Base-by-base conservation (phyloP, 2,797 vertebrate genomes). In the Microcaecilia unicolor region DNA sequence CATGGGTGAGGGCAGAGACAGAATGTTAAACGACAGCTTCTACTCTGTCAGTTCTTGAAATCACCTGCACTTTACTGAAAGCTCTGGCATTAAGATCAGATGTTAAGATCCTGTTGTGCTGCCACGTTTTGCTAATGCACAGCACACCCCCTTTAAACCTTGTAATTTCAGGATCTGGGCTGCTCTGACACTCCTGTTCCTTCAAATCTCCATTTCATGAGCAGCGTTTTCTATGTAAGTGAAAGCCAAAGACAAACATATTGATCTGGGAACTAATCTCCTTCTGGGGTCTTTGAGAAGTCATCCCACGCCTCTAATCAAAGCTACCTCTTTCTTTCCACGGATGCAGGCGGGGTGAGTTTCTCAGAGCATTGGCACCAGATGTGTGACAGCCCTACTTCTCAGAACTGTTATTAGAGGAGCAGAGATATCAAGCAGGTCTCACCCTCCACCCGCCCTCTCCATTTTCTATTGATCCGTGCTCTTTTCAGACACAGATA, bases 211-310 rank as follows among this genome's bases (percentile, higher is more conserved):
- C n/a, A n/a, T 51, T 37, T 26, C 34, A 35, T 28, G 18, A 25
- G 34, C 8, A 0, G 4, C 13, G 25, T 38, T 31, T 39, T 51
- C 40, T 25, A 20, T 18, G 20, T 28, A 10, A 18, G 32, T 31
- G 28, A 47, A 52, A 26, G 34, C 25, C 34, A 48, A 9, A 4
- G 12, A 11, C 8, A 42, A 51, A 42, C 33, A 12, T 23, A 12
- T 13, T 44, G 46, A 42, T 44, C 29, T 44, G 4, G 1, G 7
- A 16, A 10, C 19, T 34, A 44, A 33, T 37, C 26, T 19, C 7
- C 37, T 9, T 53, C 31, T 8, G 18, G 41, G 47, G 31, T 34
- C 24, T 25, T 44, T 29, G 36, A 25, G 37, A 31, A 54, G 54
- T 29, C 17, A 24, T 21, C 15, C 28, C 17, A 21, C 43, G 23